Evolutionary conservation across 2,113 vertebrate species (phyloP).

Genomic region (Anarhynchus alexandrinus): DNA sequence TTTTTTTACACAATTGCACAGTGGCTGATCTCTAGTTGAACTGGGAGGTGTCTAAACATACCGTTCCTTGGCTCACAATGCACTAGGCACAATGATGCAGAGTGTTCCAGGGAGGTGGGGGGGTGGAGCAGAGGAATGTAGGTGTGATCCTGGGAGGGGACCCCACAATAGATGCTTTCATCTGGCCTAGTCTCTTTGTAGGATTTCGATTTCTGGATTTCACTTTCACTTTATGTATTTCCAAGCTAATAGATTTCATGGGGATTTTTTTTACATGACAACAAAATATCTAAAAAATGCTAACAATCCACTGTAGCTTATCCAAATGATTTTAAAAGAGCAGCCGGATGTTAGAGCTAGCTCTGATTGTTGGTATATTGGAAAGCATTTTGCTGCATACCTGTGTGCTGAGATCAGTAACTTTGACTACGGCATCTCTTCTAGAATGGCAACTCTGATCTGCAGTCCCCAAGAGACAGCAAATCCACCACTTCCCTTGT

Average conservation of each 20-base stretch:
- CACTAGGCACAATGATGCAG: background rate
- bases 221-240: background rate
- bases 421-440: background rate
- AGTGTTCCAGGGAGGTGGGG: background rate
- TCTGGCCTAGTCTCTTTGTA: background rate
- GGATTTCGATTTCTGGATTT: background rate
- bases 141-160: background rate
- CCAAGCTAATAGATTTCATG: background rate
- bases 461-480: background rate
- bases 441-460: background rate
- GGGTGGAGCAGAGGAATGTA: background rate
- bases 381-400: background rate
- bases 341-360: background rate
- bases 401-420: background rate
- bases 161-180: background rate
- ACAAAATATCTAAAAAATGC: background rate
- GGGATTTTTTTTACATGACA: background rate
- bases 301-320: background rate
- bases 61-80: background rate
- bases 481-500: background rate
- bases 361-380: background rate
- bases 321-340: background rate
- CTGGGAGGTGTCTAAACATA: background rate
- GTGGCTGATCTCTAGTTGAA: constrained; percentile 6
- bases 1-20: background rate